Evolutionary conservation across 2,113 vertebrate species (phyloP), one percentile per base, ranked within the genome.

Genomic region (Euleptes europaea): DNA sequence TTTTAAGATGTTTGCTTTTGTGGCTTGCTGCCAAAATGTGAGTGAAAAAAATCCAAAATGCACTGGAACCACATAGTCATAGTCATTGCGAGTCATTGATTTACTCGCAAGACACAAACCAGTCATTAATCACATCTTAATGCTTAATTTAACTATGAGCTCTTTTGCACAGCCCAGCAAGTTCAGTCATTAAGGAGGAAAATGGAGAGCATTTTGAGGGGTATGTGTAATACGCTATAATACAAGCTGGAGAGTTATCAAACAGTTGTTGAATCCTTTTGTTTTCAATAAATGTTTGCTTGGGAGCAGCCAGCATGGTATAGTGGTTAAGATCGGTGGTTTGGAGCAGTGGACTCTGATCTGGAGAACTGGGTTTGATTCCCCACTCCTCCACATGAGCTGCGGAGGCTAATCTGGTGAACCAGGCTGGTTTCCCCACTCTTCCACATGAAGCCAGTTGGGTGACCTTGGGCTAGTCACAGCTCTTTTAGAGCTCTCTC

Each of bases 141-240:
- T 83, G 71, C 82, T 74, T 63, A 83, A 83, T 83, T 83, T 47
- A 75, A 49, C 71, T 72, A 51, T 35, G 38, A 60, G 49, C 28
- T 49, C n/a, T 83, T 83, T 75, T 38, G 54, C 71, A 83, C 57
- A 75, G 71, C 13, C 71, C 42, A 75, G 70, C 31, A 83, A 75
- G n/a, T 49, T 26, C 11, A 75, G 57, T 75, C 72, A 47, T 83
- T 75, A 75, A 65, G 10, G 42, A 83, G 57, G 38, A 66, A 83
- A 83, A 75, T 35, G 54, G 42, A 60, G 38, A 82, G 35, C 35
- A 54, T 51, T 21, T 72, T 63, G 19, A 17, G 40, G 21, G 10
- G 15, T 63, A 9, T 42, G 13, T 65, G 10, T 35, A 74, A 65
- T 63, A 75, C 28, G 28, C 31, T 28, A 0, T 44, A 33, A 74